phyloP scores from a whole-genome alignment of 2,888 invertebrate genomes.

The Gryllus longicercus region DNA sequence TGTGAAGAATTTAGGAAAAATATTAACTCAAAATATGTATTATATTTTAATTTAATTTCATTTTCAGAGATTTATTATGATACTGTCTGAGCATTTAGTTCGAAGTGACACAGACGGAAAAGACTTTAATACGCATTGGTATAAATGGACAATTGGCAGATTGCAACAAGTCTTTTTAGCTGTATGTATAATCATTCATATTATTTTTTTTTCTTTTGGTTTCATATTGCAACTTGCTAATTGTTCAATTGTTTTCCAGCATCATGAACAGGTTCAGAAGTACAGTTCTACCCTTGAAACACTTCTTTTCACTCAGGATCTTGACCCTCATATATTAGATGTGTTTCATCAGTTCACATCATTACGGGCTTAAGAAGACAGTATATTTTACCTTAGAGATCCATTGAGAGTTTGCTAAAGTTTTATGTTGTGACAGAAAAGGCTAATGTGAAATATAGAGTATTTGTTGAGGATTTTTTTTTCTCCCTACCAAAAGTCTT shows the following conservation, averaged over 20 bases:
- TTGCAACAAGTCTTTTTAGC: constrained; percentile 91
- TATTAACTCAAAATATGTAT: not conserved
- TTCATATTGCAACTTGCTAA: constrained; percentile 18
- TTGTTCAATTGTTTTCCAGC: constrained; percentile 60
- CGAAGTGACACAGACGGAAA: constrained; percentile 89
- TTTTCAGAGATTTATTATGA: constrained; percentile 87
- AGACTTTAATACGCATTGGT: constrained; percentile 93
- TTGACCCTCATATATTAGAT: constrained; percentile 93
- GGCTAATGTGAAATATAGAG: too few relatives aligned
- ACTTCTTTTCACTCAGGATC: constrained; percentile 90
- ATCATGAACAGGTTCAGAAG: constrained; percentile 95
- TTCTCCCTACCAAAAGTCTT: too few relatives aligned
- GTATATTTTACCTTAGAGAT: too few relatives aligned
- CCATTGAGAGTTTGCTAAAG: too few relatives aligned
- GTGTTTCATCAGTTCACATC: constrained; percentile 98
- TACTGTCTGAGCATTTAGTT: constrained; percentile 91
- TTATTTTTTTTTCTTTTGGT: constrained; percentile 26
- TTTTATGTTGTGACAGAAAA: too few relatives aligned
- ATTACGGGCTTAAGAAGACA: constrained; percentile 61
- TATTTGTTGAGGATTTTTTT: too few relatives aligned
- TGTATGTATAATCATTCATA: constrained; percentile 56
- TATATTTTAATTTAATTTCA: constrained; percentile 30
- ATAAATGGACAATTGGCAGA: constrained; percentile 90
- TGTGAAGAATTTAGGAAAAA: too few relatives aligned
- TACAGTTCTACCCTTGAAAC: constrained; percentile 94